A percentile compares a stretch with the other conserved stretches of the same genome.
phyloP scores from a whole-genome alignment of 2,888 invertebrate genomes.

The Tolmerus cingulatus region DNA sequence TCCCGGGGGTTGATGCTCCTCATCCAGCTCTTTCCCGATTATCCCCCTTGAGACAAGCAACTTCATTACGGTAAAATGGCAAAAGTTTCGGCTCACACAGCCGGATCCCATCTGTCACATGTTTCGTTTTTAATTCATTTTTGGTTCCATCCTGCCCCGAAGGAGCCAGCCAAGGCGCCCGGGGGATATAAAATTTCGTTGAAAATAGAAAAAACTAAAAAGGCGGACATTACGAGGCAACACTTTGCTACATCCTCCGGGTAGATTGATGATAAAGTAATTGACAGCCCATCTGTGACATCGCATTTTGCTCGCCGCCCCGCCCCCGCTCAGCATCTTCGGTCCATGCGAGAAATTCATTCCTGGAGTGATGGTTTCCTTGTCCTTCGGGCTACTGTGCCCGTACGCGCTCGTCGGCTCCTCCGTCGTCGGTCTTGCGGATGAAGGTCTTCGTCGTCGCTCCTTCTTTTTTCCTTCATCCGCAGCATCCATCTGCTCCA shows the following conservation, averaged over 20 bases:
- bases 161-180: not conserved
- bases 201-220: slow-evolving; percentile 36
- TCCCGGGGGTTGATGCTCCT: not conserved
- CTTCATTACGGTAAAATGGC: slow-evolving; percentile 2
- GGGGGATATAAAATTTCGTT: slow-evolving; percentile 14
- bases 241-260: slow-evolving; percentile 29
- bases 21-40: not conserved
- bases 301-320: slow-evolving; percentile 25
- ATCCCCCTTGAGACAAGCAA: not conserved
- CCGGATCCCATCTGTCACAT: slow-evolving; percentile 3
- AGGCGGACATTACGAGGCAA: slow-evolving; percentile 34
- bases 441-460: not conserved
- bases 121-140: slow-evolving; percentile 19
- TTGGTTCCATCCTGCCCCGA: not conserved
- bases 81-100: not conserved
- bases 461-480: not conserved
- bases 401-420: not conserved
- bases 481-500: not conserved
- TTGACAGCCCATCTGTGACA: slow-evolving; percentile 49
- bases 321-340: not conserved
- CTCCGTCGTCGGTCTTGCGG: not conserved
- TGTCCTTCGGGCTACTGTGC: slow-evolving; percentile 30
- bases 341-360: slow-evolving; percentile 38
- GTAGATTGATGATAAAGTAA: slow-evolving; percentile 48
- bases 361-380: slow-evolving; percentile 41